These are phyloP conservation scores for Plutomurus gul DNA, from an alignment of 1,140 invertebrate species.

Conservation along the genomic window DNA sequence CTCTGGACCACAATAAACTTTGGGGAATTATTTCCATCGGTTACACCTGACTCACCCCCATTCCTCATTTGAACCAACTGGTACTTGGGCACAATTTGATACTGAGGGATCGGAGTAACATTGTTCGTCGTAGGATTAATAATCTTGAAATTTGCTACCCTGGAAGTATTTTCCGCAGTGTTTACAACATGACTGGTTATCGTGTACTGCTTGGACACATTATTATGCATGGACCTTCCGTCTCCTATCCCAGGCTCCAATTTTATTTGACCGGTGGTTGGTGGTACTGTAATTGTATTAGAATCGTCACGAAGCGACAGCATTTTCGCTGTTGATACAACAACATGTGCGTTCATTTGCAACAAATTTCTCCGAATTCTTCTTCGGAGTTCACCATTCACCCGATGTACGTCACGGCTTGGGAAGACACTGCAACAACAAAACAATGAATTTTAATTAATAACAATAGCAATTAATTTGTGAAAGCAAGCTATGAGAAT, in stretches of 20 bases:
- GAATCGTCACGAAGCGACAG: not conserved
- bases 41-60: not conserved
- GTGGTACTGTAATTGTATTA: too few species aligned
- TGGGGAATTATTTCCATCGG: not conserved
- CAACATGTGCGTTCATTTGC: too few species aligned
- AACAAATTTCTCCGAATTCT: too few species aligned
- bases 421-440: too few species aligned
- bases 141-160: not conserved
- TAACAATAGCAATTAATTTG: too few species aligned
- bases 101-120: not conserved
- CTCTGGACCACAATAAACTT: not conserved
- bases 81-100: constrained; percentile 8
- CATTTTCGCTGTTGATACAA: not conserved
- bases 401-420: too few species aligned
- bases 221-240: not conserved
- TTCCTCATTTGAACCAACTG: constrained; percentile 7
- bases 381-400: too few species aligned
- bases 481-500: too few species aligned
- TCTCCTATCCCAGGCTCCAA: not conserved
- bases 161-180: not conserved
- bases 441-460: too few species aligned
- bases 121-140: not conserved
- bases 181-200: not conserved
- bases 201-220: not conserved
- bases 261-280: not conserved